phyloP scores from a whole-genome alignment of 2,113 vertebrate species.

The Sminthopsis crassicaudata region DNA sequence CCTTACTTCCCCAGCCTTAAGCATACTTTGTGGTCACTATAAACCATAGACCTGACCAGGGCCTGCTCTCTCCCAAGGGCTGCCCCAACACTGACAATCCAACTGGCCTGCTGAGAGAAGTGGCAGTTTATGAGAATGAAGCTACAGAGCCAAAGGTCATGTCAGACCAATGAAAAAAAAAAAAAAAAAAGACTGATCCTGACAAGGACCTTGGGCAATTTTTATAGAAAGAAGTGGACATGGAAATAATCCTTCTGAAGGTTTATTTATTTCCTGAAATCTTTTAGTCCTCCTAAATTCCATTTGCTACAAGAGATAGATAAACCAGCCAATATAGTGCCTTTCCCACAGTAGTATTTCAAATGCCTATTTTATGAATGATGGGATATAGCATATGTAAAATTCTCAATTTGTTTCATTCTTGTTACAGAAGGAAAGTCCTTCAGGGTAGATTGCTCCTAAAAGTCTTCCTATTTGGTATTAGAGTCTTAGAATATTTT shows the following conservation, averaged over 20 bases:
- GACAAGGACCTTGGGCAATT: neutral
- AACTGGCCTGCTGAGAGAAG: neutral
- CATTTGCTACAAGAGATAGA: neutral
- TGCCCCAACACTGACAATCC: neutral
- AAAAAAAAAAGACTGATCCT: neutral
- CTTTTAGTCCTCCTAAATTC: neutral
- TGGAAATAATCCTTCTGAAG: neutral
- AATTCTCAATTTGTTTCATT: neutral
- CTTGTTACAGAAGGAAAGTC: neutral
- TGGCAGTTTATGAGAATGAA: neutral
- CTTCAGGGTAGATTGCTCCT: neutral
- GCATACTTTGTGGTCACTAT: neutral
- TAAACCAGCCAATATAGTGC: neutral
- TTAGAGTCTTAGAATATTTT: neutral
- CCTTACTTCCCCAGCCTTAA: neutral
- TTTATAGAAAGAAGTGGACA: neutral
- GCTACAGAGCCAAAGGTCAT: neutral
- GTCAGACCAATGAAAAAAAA: neutral
- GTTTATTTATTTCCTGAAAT: neutral
- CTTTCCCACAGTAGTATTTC: too few species aligned
- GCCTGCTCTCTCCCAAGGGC: neutral
- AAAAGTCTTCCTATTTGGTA: neutral
- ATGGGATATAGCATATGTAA: neutral
- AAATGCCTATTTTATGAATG: neutral
- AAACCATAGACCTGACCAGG: neutral